phyloP scores from a whole-genome alignment of 1,140 invertebrate species.

The Drosophila ficusphila region DNA sequence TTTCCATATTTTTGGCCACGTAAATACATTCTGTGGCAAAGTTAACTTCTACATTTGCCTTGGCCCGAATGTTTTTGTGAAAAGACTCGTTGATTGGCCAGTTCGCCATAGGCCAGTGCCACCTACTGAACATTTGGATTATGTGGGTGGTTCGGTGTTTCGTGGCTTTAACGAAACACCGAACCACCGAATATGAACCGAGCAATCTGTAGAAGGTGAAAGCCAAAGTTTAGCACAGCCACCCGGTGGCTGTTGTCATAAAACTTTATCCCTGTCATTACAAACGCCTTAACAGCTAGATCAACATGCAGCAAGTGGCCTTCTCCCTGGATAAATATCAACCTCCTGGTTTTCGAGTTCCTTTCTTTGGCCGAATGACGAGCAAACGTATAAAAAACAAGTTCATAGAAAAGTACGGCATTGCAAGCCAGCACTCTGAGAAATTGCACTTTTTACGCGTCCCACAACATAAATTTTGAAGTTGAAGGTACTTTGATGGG shows the following conservation, averaged over 20 bases:
- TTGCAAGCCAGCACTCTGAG: background rate
- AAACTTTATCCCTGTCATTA: conserved; percentile 65
- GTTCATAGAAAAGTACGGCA: background rate
- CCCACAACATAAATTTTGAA: no score
- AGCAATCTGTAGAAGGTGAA: conserved; percentile 26
- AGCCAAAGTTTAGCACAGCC: conserved; percentile 29
- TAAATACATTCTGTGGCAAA: background rate
- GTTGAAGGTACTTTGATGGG: no score
- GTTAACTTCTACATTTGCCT: background rate
- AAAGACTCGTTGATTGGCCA: background rate
- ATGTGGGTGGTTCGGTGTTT: conserved; percentile 12
- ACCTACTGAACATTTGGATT: background rate
- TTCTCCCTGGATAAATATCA: conserved; percentile 6
- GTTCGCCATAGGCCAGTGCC: background rate
- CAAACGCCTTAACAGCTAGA: conserved; percentile 61
- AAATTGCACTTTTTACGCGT: background rate
- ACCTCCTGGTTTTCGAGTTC: background rate
- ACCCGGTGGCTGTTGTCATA: conserved; percentile 48
- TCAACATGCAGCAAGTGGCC: conserved; percentile 61
- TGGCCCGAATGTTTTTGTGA: background rate
- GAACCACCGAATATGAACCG: background rate
- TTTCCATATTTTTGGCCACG: no score
- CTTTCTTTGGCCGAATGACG: background rate
- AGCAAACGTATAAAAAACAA: background rate
- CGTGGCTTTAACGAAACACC: background rate